phyloP scores from a whole-genome alignment of 2,113 vertebrate species.

The Bubalus kerabau region DNA sequence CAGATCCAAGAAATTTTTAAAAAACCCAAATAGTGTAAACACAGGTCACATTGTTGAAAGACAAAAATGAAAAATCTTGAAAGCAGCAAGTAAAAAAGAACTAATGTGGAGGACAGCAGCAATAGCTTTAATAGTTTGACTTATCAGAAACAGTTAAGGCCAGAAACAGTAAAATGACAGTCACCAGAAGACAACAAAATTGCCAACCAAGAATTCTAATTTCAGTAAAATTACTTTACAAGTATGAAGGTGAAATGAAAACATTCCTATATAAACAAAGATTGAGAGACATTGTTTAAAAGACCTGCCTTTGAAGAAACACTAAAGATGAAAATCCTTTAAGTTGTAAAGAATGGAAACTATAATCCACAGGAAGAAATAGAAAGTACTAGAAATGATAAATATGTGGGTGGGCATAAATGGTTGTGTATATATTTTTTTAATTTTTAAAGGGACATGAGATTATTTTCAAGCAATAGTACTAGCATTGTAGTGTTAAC shows the following conservation, averaged over 20 bases:
- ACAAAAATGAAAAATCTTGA: not conserved
- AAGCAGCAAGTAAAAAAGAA: not conserved
- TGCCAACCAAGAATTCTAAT: not conserved
- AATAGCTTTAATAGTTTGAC: not conserved
- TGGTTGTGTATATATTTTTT: not conserved
- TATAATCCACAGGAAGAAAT: not conserved
- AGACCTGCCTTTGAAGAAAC: not conserved
- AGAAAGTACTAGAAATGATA: not conserved
- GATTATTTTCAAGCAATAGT: conserved; percentile 15
- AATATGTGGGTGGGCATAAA: not conserved
- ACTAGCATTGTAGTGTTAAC: not conserved
- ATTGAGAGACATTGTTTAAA: not conserved
- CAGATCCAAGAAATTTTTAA: not conserved
- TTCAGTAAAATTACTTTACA: not conserved
- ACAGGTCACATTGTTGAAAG: not conserved
- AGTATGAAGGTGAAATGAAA: not conserved
- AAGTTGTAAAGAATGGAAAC: not conserved
- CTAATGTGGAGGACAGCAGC: not conserved
- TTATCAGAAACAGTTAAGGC: not conserved
- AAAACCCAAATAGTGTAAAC: not conserved
- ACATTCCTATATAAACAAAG: not conserved
- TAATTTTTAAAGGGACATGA: not conserved
- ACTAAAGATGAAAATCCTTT: not conserved
- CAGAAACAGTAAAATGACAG: not conserved
- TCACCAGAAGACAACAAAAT: not conserved